Evolutionary conservation across 2,113 vertebrate genomes (phyloP).

Genomic region (Melanocharis versteri): DNA sequence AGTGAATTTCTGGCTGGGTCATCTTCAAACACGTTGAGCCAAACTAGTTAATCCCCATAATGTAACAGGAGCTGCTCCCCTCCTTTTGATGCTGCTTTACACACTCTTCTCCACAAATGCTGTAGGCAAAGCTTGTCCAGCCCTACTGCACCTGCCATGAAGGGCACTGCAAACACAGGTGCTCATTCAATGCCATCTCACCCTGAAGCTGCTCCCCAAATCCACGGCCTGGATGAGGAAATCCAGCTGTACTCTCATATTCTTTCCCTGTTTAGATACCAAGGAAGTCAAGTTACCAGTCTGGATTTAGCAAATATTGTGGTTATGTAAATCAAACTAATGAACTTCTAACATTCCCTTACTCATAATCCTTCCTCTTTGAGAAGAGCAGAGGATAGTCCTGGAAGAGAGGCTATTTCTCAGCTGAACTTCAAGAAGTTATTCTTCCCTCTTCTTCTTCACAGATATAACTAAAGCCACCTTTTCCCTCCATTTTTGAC

Average conservation of each 20-base stretch:
- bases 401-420: neutral
- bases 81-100: neutral
- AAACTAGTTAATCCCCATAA: neutral
- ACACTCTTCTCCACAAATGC: neutral
- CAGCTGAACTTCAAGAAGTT: neutral
- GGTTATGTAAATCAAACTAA: neutral
- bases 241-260: neutral
- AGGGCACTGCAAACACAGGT: neutral
- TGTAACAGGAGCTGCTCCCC: neutral
- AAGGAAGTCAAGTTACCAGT: neutral
- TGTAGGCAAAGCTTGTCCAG: neutral
- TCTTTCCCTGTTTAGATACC: neutral
- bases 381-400: neutral
- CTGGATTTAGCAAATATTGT: fast-evolving
- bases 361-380: neutral
- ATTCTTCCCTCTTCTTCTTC: neutral
- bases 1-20: neutral
- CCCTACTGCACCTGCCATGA: fast-evolving
- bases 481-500: neutral
- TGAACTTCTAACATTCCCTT: neutral
- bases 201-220: neutral
- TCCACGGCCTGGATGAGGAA: neutral
- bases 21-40: neutral
- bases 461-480: neutral
- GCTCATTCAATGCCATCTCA: neutral